These are phyloP conservation scores for Leucania comma DNA, from an alignment of 2,888 invertebrate species.

Conservation along the genomic window DNA sequence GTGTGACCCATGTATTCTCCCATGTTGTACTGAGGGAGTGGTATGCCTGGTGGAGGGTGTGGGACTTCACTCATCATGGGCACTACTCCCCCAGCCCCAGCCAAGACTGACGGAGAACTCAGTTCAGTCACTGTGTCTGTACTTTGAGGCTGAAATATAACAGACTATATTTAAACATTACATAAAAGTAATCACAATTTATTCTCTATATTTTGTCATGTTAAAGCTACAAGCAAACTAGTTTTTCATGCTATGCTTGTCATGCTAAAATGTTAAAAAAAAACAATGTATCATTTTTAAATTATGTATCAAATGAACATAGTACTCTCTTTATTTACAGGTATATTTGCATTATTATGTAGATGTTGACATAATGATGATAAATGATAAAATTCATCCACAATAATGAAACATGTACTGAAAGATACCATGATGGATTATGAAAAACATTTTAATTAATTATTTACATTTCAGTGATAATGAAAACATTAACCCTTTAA, in stretches of 20 bases:
- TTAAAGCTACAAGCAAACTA: background rate
- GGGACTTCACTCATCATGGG: slow-evolving; percentile 83
- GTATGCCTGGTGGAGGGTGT: slow-evolving; percentile 87
- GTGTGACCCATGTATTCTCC: slow-evolving; percentile 87
- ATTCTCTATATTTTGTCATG: background rate
- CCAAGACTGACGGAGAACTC: slow-evolving; percentile 82
- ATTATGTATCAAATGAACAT: background rate
- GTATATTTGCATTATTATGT: background rate
- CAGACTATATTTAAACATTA: slow-evolving; percentile 28
- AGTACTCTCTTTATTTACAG: background rate
- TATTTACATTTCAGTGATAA: slow-evolving; percentile 32
- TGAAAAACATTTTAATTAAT: background rate
- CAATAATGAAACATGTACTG: background rate
- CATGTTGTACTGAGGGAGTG: slow-evolving; percentile 87
- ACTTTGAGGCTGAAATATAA: slow-evolving; percentile 80
- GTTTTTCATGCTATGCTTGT: background rate
- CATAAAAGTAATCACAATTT: slow-evolving; percentile 7
- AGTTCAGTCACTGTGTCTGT: slow-evolving; percentile 83
- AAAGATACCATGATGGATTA: slow-evolving; percentile 14
- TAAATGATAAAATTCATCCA: slow-evolving; percentile 22
- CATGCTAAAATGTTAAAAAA: slow-evolving; percentile 6
- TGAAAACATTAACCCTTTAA: slow-evolving; percentile 24
- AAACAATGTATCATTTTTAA: background rate
- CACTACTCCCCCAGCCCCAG: slow-evolving; percentile 78
- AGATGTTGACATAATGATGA: slow-evolving; percentile 11